Base-by-base conservation (phyloP, 2,113 vertebrate species). In the Pseudolaguvia tuberculata region DNA sequence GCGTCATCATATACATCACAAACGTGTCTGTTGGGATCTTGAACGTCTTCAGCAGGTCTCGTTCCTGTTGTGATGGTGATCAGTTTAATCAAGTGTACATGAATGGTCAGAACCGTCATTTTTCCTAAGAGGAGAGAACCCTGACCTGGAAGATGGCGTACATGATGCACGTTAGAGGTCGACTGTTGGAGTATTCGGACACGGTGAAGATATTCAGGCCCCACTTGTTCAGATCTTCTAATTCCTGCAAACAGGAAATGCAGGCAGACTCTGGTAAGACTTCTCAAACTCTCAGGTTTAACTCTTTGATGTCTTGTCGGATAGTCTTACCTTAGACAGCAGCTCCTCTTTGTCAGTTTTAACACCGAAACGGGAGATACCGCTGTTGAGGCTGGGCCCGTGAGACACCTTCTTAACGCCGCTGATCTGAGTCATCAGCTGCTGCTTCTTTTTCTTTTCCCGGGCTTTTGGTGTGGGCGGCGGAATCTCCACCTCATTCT, bases 171-270 rank as follows among this genome's bases (percentile, higher is more conserved):
- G 97, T 99, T 0, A 99, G 93, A 0, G 97, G 97, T 62, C 96
- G 87, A 82, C 88, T 93, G 82, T 96, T 91, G 0, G 97, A 99
- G 71, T 93, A 99, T 72, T 95, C 93, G 0, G 97, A 96, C 29
- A 99, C 96, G 0, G 94, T 97, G 84, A 99, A 98, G 81, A 99
- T 99, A 85, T 99, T 98, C 71, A 99, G 89, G 14, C 97, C 96
- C 97, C 97, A 99, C 82, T 97, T 98, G 52, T 99, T 99, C 48
- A 99, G 91, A 70, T 99, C 95, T 78, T 99, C 96, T 81, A 99
- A 90, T 76, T 99, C 97, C 92, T 95, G 52, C 35, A 14, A 70
- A 76, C 17, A 47, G 25, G 58, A 58, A 63, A 56, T 12, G n/a
- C 14, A 9, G 14, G 20, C 13, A 61, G 17, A 74, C 11, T 47